phyloP scores from a whole-genome alignment of 2,113 vertebrate genomes.

The Myrmecobius fasciatus region DNA sequence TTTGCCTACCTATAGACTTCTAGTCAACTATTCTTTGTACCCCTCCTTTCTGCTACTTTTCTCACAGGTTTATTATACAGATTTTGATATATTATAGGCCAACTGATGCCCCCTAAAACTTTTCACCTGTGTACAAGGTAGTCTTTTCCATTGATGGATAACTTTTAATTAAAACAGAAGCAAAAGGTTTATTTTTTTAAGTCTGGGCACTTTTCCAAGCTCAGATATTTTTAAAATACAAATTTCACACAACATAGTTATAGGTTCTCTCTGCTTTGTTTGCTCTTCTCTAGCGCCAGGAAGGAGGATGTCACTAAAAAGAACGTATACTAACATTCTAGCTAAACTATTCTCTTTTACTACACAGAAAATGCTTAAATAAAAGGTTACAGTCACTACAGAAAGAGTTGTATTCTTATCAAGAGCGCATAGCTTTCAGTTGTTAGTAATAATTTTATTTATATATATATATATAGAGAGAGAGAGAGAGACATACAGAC shows the following conservation, averaged over 20 bases:
- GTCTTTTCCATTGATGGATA: neutral
- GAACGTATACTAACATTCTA: neutral
- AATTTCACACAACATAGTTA: neutral
- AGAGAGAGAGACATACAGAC: no score
- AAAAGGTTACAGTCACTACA: neutral
- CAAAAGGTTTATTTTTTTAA: constrained; percentile 1
- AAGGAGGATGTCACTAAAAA: neutral
- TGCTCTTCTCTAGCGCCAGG: neutral
- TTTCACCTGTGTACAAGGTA: neutral
- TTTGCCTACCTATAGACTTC: neutral
- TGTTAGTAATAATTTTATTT: no score
- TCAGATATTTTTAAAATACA: constrained; percentile 13
- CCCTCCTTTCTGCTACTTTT: neutral
- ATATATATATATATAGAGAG: no score
- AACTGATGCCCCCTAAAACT: neutral
- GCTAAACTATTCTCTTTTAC: neutral
- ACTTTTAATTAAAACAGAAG: constrained; percentile 21
- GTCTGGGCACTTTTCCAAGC: neutral
- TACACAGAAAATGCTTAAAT: neutral
- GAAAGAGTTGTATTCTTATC: no score
- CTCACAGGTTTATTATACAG: neutral
- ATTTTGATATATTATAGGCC: neutral
- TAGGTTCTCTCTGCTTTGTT: neutral
- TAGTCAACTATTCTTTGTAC: neutral
- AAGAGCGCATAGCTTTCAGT: no score